Conservation (phyloP, 2,797 vertebrate genomes). For the Gambelia wislizenii region DNA sequence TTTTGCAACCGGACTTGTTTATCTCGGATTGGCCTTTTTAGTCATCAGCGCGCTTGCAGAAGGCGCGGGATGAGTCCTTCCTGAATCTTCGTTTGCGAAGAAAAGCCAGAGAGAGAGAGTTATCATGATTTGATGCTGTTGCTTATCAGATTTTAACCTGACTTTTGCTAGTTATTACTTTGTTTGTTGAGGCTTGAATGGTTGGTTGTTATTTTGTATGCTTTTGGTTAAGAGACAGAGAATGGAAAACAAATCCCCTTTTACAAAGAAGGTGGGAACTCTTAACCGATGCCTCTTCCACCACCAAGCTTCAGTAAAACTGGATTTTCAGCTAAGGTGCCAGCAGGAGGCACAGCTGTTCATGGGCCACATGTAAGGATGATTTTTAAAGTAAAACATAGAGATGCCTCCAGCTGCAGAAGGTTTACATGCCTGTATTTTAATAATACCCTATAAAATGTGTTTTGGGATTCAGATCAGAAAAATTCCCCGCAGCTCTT, state of each 20-base stretch:
- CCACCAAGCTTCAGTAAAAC: not conserved
- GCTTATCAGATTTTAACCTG: not conserved
- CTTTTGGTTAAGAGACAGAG: not conserved
- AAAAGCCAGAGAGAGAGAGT: too few species aligned
- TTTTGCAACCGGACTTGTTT: too few species aligned
- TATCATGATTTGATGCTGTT: not conserved
- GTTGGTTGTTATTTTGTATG: not conserved
- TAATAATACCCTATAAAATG: conserved; percentile 72
- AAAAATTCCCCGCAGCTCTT: conserved; percentile 74
- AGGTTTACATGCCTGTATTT: conserved; percentile 54
- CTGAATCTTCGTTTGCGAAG: too few species aligned
- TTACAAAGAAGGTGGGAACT: not conserved
- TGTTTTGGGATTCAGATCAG: conserved; percentile 68
- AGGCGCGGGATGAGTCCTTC: too few species aligned
- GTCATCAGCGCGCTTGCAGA: too few species aligned
- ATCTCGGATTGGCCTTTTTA: too few species aligned
- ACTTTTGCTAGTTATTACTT: not conserved
- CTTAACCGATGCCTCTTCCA: not conserved
- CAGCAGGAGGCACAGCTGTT: fast-evolving
- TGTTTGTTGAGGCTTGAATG: not conserved
- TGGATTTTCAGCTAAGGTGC: conserved; percentile 12
- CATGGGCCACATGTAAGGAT: not conserved
- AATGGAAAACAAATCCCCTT: not conserved
- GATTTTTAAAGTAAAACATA: not conserved
- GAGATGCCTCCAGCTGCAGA: conserved; percentile 56